Base-by-base conservation (phyloP, 2,888 invertebrate genomes). In the Papilio elwesi region DNA sequence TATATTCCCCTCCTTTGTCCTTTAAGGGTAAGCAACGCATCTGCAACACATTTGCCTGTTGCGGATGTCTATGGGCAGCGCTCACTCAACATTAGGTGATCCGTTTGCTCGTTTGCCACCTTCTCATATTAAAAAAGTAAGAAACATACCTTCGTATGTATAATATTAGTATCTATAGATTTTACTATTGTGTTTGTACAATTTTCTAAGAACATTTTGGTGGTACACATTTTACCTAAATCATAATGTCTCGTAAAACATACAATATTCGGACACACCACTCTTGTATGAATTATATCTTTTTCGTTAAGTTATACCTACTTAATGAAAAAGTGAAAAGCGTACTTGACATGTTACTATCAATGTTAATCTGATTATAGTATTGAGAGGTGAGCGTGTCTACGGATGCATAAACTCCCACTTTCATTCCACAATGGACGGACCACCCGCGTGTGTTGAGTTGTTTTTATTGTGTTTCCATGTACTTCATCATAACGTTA, bases 301-400 rank as follows among this genome's bases (percentile, higher is more conserved):
- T 55, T 68, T 26, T 47, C 9, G 5, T 68, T 26, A n/a, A 59
- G 59, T 68, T 38, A 38, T 3, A 68, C 26, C n/a, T 26, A 26
- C 38, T 6, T 59, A 49, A 65, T 59, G 49, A 66, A 36, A 59
- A 71, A 71, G 53, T 72, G 47, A 63, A 72, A 71, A 53, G 2
- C 4, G 5, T n/a, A 43, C 43, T 38, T 69, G 74, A 73, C 64
- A 68, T 57, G 68, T 71, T 74, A 73, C 53, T 52, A 69, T 75
- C 47, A 71, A 26, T 73, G 52, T 68, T 77, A 79, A 79, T 78
- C 77, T 67, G 78, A 77, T 79, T 77, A n/a, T n/a, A 76, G 74
- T 75, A 71, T 70, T 59, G 66, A 66, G 59, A 73, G 59, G 57
- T 62, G 26, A 73, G 62, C 47, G 65, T 65, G 47, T 64, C 55